Evolutionary conservation across 1,140 invertebrate genomes (phyloP).

Genomic region (Drosophila prosaltans): DNA sequence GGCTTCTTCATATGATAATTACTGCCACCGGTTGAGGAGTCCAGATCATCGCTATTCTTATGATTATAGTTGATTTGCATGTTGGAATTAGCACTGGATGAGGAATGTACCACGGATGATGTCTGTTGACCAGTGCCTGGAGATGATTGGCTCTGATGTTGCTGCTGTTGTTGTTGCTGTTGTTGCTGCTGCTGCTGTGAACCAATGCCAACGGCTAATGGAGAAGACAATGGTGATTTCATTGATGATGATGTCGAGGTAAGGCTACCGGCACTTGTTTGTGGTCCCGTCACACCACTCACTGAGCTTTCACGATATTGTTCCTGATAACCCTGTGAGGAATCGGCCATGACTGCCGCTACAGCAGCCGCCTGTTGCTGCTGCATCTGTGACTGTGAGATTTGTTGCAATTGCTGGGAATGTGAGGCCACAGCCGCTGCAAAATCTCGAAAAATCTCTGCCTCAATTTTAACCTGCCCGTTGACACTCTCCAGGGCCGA

Average conservation of each 20-base stretch:
- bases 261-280: conserved; percentile 60
- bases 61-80: conserved; percentile 59
- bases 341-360: conserved; percentile 73
- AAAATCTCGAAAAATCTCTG: conserved; percentile 77
- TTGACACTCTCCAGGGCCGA: conserved; percentile 68
- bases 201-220: conserved; percentile 32
- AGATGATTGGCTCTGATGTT: conserved; percentile 47
- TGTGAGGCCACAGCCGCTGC: conserved; percentile 76
- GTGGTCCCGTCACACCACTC: conserved; percentile 20
- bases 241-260: conserved; percentile 80
- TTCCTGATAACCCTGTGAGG: conserved; percentile 74
- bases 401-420: conserved; percentile 69
- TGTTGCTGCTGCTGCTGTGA: conserved; percentile 41
- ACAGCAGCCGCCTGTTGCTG: conserved; percentile 70
- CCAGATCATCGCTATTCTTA: conserved; percentile 60
- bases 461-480: conserved; percentile 76
- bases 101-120: conserved; percentile 63
- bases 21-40: conserved; percentile 58
- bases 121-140: conserved; percentile 34
- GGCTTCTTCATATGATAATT: conserved; percentile 74
- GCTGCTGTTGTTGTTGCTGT: conserved; percentile 10
- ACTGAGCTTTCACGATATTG: conserved; percentile 64
- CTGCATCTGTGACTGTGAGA: conserved; percentile 73
- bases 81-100: conserved; percentile 53
- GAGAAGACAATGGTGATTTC: conserved; percentile 79